Evolutionary conservation across 2,888 invertebrate genomes (phyloP).

Genomic region (Macrosiphum euphorbiae): DNA sequence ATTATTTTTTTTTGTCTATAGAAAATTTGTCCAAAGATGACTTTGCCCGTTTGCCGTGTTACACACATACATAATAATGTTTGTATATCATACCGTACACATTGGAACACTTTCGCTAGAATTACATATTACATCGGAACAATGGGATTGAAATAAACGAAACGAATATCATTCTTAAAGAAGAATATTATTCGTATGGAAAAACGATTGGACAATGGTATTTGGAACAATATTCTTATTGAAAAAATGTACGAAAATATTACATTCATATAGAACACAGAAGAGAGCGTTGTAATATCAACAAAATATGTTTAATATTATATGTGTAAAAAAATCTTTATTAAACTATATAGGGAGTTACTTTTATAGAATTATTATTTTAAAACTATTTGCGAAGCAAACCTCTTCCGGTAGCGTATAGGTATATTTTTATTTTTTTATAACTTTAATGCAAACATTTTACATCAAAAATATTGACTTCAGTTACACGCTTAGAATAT

Average conservation of each 20-base stretch:
- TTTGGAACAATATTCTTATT: constrained; percentile 56
- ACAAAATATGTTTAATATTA: constrained; percentile 8
- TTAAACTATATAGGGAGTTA: background rate
- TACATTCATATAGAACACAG: constrained; percentile 42
- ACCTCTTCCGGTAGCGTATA: background rate
- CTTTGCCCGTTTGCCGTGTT: constrained; percentile 58
- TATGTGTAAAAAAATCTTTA: background rate
- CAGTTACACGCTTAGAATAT: background rate
- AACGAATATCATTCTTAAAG: constrained; percentile 62
- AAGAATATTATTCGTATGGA: constrained; percentile 59
- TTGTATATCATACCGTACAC: constrained; percentile 40
- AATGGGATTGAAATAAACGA: constrained; percentile 62
- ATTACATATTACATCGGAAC: constrained; percentile 59
- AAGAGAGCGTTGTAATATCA: constrained; percentile 45
- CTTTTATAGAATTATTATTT: background rate
- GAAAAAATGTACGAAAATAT: constrained; percentile 61
- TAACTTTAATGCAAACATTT: background rate
- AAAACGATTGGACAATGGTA: constrained; percentile 59
- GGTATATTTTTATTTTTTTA: background rate
- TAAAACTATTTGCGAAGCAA: background rate
- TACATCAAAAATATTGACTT: background rate
- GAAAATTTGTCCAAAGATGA: constrained; percentile 59
- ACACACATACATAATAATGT: constrained; percentile 31
- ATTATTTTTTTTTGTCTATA: constrained; percentile 44
- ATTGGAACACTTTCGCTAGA: constrained; percentile 61